Base-by-base conservation (phyloP, 2,888 invertebrate species). In the Sclerodermus sp. region DNA sequence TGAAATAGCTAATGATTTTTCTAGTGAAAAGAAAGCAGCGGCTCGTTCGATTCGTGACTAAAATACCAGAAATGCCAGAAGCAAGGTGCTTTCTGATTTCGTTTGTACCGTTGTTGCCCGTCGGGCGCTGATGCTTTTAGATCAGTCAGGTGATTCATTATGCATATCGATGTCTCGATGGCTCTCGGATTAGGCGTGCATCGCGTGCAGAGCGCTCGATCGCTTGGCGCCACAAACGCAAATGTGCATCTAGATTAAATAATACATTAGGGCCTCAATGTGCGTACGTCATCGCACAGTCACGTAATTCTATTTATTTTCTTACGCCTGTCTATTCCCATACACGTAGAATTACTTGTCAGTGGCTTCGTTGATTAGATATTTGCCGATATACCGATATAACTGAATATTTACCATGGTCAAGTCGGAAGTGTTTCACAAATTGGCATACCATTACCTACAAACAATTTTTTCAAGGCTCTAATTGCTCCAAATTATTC, bases 221-320 rank as follows among this genome's bases (percentile, higher is more conserved):
- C 43, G 40, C 29, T 31, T 10, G 13, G 3, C 45, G 50, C 23
- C 41, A 51, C 51, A 61, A 55, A 45, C 54, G 54, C 55, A 44
- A 47, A 50, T 49, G 53, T 57, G 63, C 65, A 67, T 68, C 56
- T 65, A 62, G 66, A 58, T 56, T 68, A 67, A 73, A 73, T 64
- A 47, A 52, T 64, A 47, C 68, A 70, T 71, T 70, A 63, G 64
- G 55, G 55, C 55, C 58, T 48, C 64, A 43, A 58, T 57, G 60
- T 61, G 61, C 68, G 70, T 68, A 53, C 57, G 44, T 38, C 37
- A 42, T 45, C n/a, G n/a, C n/a, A n/a, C 3, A 23, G 4, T 23
- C 23, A 5, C 23, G 23, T 23, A 23, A 23, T 23, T 8, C 23
- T 8, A 23, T 23, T 23, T 23, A 23, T 23, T 23, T 23, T 23